phyloP scores from a whole-genome alignment of 2,797 vertebrate species.

The Oryzias dopingdopingensis region DNA sequence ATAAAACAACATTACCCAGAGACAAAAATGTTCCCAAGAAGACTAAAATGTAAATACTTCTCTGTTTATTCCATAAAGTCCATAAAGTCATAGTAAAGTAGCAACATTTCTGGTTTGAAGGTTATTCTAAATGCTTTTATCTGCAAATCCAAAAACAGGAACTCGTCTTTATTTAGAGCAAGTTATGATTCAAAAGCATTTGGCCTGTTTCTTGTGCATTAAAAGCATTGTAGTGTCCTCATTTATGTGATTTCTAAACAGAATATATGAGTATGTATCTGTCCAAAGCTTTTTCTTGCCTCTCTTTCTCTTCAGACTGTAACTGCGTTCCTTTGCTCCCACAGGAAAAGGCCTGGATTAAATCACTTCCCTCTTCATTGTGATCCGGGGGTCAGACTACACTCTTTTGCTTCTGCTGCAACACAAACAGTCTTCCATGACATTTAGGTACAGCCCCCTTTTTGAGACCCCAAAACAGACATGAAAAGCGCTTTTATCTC shows the following conservation, averaged over 20 bases:
- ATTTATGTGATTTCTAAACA: constrained; percentile 9
- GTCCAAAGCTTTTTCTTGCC: constrained; percentile 15
- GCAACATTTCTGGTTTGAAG: no score
- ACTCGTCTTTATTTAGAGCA: no score
- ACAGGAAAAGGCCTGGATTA: constrained; percentile 60
- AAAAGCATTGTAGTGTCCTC: background rate
- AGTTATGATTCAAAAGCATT: no score
- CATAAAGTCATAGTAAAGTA: no score
- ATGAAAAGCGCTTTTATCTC: background rate
- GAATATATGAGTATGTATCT: constrained; percentile 11
- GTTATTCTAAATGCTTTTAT: no score
- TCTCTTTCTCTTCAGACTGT: constrained; percentile 23
- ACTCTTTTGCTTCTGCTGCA: constrained; percentile 12
- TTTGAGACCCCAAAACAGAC: background rate
- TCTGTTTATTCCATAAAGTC: background rate
- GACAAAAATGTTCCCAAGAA: constrained; percentile 20
- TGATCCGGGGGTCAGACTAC: constrained; percentile 38
- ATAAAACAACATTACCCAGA: constrained; percentile 11
- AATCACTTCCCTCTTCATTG: constrained; percentile 70
- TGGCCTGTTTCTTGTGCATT: background rate
- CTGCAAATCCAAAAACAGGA: no score
- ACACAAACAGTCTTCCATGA: constrained; percentile 7
- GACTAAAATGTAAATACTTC: constrained; percentile 5
- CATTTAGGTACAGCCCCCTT: constrained; percentile 1
- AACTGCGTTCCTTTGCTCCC: constrained; percentile 56